Conservation (phyloP, 2,113 vertebrate genomes). For the Phalacrocorax pelagicus region DNA sequence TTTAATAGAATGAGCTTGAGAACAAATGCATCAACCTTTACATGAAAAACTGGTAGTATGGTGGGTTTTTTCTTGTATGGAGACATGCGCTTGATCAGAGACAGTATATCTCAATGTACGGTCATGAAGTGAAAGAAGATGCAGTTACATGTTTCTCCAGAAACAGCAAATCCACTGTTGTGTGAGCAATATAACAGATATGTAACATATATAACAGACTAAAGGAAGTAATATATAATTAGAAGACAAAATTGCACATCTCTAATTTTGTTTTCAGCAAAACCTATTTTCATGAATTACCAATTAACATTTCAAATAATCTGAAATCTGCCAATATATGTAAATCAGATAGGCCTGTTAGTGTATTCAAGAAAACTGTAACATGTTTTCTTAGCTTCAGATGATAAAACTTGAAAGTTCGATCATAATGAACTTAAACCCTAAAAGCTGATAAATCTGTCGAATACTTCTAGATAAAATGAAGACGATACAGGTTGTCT, state of each 20-base stretch:
- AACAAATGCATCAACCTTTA: slow-evolving; percentile 22
- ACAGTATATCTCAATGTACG: background rate
- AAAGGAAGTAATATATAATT: background rate
- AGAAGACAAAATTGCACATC: background rate
- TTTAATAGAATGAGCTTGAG: background rate
- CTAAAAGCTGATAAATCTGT: background rate
- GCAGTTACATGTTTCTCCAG: background rate
- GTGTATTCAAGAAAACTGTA: background rate
- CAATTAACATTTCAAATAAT: background rate
- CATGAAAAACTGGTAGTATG: background rate
- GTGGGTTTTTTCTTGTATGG: background rate
- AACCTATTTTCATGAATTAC: background rate
- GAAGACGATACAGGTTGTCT: background rate
- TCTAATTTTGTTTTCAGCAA: background rate
- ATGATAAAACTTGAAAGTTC: background rate
- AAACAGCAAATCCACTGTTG: background rate
- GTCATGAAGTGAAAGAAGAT: background rate
- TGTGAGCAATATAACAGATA: background rate
- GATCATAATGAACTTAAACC: too few species aligned
- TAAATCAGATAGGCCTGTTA: background rate
- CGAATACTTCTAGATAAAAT: background rate
- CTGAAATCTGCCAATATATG: background rate
- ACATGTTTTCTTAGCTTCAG: background rate
- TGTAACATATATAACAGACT: background rate
- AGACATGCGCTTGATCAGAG: background rate